A percentile compares a stretch with the other conserved stretches of the same genome.
Evolutionary conservation across 2,888 invertebrate genomes (phyloP).

Genomic region (Thera obeliscata): DNA sequence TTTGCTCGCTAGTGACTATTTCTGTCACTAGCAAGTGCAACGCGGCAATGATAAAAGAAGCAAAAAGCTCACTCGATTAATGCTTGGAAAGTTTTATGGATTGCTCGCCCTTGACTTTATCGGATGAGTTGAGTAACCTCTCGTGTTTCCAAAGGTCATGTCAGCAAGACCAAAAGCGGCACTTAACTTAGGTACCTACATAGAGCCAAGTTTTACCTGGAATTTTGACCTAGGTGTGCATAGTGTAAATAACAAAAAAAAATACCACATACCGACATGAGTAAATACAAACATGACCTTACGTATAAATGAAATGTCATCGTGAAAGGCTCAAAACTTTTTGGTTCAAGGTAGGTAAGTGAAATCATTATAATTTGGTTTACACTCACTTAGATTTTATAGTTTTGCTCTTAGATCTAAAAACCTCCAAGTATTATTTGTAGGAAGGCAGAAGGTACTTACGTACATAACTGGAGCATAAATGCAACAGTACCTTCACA

Average conservation of each 20-base stretch:
- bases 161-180: background rate
- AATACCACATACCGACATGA: too few species aligned
- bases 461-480: too few species aligned
- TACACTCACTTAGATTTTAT: background rate
- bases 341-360: conserved; percentile 2
- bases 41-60: background rate
- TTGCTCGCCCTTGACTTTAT: conserved; percentile 14
- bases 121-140: conserved; percentile 15
- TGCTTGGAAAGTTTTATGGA: conserved; percentile 6
- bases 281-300: too few species aligned
- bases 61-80: background rate
- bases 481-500: too few species aligned
- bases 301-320: background rate
- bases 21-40: background rate
- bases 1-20: too few species aligned
- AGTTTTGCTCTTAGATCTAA: background rate
- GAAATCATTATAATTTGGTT: background rate
- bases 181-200: background rate
- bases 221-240: too few species aligned
- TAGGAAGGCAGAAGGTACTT: too few species aligned
- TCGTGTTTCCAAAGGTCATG: conserved; percentile 1
- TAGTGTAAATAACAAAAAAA: too few species aligned
- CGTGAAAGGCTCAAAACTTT: background rate
- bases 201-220: background rate
- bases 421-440: too few species aligned